These are phyloP conservation scores for Mechanitis mazaeus DNA, from an alignment of 2,888 invertebrate genomes.

Conservation along the genomic window DNA sequence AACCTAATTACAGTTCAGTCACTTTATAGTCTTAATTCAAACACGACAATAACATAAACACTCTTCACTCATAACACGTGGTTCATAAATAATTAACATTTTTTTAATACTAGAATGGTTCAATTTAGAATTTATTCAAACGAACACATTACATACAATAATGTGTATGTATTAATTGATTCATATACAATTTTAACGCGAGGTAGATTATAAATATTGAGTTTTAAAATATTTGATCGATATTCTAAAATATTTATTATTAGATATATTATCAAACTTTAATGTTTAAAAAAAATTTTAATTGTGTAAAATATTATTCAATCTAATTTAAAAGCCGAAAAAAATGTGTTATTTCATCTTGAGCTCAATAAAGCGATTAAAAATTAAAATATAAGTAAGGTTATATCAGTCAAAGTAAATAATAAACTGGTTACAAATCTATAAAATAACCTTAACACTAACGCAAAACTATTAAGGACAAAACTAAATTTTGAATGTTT, in stretches of 20 bases:
- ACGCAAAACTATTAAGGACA: constrained; percentile 25
- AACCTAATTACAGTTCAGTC: constrained; percentile 74
- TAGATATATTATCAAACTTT: too few species aligned
- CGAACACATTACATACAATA: too few species aligned
- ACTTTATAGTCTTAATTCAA: constrained; percentile 38
- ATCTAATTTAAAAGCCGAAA: constrained; percentile 2
- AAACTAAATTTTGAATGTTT: constrained; percentile 42
- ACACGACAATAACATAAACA: constrained; percentile 10
- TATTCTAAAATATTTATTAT: background rate
- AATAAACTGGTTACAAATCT: constrained; percentile 21
- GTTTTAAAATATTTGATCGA: background rate
- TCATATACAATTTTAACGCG: constrained; percentile 37
- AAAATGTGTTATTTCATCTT: constrained; percentile 16
- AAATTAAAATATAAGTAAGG: constrained; percentile 30
- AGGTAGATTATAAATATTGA: constrained; percentile 51
- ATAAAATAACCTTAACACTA: constrained; percentile 62
- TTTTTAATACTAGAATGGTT: too few species aligned
- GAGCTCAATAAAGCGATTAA: constrained; percentile 42
- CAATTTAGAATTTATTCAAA: too few species aligned
- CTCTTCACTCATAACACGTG: too few species aligned
- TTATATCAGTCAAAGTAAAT: constrained; percentile 30
- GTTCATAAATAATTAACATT: too few species aligned
- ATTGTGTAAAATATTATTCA: background rate
- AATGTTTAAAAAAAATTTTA: too few species aligned
- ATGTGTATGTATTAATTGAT: background rate